Evolutionary conservation across 2,888 invertebrate genomes (phyloP), one percentile per base, ranked within the genome.

Genomic region (Epistrophe eligans): DNA sequence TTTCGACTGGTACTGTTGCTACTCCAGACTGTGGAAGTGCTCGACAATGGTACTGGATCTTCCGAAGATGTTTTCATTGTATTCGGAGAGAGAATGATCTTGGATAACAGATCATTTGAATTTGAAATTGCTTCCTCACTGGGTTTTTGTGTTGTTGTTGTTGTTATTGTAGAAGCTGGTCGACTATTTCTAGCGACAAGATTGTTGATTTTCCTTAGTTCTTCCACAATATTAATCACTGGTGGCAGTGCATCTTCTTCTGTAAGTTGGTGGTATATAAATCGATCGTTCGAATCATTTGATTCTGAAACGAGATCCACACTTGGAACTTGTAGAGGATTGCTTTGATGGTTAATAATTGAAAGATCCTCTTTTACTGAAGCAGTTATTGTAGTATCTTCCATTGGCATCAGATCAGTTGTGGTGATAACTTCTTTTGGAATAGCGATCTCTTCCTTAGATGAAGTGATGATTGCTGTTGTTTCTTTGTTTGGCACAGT

Each of bases 121-220:
- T 19, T 62, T 15, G 72, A 24, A 38, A 70, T 38, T 17, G 43
- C 13, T 57, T 89, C 84, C 4, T 52, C 80, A 66, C 79, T 74
- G 88, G 90, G 38, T 67, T 89, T 77, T 83, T 85, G 62, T 72
- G 80, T 76, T 84, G 89, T 80, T 38, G 85, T 80, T 19, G 40
- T 77, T 52, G 57, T 45, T 79, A 35, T 9, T 35, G 8, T 35
- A 1, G 45, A 45, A n/a, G 58, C 7, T 17, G 11, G 58, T 66
- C 89, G 89, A 43, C 89, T 89, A 60, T 88, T 91, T 88, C 88
- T 89, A 88, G 92, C 92, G 77, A 92, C 92, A 89, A 92, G 89
- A 83, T 90, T 90, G 82, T 92, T 92, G 89, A 92, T 92, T 80
- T 90, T 89, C 79, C 90, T 90, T 89, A 92, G 83, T 87, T 92